These are phyloP conservation scores for Phycodurus eques DNA, from an alignment of 2,113 vertebrate species.

Conservation along the genomic window DNA sequence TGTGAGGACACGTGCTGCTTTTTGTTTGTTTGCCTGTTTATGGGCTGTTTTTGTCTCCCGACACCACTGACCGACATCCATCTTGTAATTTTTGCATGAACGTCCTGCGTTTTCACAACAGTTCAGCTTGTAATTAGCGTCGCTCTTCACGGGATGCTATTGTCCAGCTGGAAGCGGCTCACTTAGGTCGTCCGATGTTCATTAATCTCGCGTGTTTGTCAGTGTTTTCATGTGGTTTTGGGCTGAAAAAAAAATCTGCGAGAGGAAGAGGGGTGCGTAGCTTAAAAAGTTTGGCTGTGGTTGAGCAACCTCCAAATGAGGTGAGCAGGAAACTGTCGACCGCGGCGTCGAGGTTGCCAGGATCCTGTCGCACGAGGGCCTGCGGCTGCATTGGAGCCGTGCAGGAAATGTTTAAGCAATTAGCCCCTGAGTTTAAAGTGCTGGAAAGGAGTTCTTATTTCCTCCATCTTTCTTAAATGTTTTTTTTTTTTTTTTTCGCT, in stretches of 20 bases:
- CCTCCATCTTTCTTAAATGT: constrained; percentile 2
- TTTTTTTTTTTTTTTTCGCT: constrained; percentile 11
- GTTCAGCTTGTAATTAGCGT: not conserved
- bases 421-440: constrained; percentile 41
- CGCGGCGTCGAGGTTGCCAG: constrained; percentile 15
- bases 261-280: not conserved
- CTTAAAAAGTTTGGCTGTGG: constrained; percentile 15
- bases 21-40: not conserved
- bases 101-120: not conserved
- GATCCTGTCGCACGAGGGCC: constrained; percentile 26
- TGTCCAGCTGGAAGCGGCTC: not conserved
- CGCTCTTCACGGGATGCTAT: not conserved
- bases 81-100: constrained; percentile 20
- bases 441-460: constrained; percentile 43
- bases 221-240: not conserved
- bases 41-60: constrained; percentile 27
- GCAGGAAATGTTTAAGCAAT: constrained; percentile 59
- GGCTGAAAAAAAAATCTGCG: not conserved
- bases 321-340: constrained; percentile 39
- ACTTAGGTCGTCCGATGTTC: too few species aligned
- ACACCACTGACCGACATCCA: not conserved
- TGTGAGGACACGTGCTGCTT: too few species aligned
- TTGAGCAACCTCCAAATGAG: constrained; percentile 42
- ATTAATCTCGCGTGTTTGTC: not conserved
- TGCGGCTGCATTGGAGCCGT: constrained; percentile 22